These are phyloP conservation scores for Guaruba guarouba DNA, from an alignment of 2,113 vertebrate genomes.

Conservation along the genomic window DNA sequence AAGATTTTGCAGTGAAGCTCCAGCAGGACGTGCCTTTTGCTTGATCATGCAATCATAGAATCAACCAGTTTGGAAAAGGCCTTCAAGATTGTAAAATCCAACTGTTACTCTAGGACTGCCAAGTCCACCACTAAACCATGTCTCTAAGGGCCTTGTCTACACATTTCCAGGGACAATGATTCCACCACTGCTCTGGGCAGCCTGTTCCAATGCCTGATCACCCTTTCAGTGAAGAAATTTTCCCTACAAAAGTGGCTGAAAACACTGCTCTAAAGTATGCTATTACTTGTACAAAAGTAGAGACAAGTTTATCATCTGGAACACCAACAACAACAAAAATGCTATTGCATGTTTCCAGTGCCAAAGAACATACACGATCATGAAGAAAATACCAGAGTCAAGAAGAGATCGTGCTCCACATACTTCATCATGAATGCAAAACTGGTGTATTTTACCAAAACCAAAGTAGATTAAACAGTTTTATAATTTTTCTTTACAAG, in stretches of 20 bases:
- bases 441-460: neutral
- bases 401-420: fast-evolving
- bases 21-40: neutral
- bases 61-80: neutral
- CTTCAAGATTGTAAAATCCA: neutral
- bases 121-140: neutral
- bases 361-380: neutral
- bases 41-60: neutral
- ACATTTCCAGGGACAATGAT: neutral
- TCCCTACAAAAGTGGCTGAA: neutral
- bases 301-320: neutral
- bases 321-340: neutral
- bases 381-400: neutral
- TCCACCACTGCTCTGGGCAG: neutral
- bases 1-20: neutral
- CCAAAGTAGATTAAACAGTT: neutral
- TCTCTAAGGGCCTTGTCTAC: neutral
- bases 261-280: neutral
- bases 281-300: neutral
- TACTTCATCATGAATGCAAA: neutral
- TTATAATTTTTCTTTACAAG: neutral
- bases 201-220: neutral
- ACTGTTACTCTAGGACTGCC: neutral
- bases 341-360: neutral
- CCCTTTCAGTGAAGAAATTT: neutral